phyloP scores from a whole-genome alignment of 2,113 vertebrate species.

The Oncorhynchus gorbuscha region DNA sequence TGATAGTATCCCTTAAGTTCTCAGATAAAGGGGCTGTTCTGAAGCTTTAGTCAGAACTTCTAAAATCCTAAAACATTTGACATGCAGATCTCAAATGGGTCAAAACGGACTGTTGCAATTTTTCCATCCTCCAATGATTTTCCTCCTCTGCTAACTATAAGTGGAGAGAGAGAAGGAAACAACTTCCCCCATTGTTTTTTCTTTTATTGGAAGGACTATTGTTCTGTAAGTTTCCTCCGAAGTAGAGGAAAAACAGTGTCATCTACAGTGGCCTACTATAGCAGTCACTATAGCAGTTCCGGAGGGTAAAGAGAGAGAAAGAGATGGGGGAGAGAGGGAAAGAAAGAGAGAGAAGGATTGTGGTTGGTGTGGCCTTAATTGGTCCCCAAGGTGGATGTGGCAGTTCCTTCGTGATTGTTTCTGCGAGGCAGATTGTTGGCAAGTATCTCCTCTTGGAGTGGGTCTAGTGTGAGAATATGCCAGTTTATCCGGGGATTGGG shows the following conservation, averaged over 20 bases:
- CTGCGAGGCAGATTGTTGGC: conserved; percentile 45
- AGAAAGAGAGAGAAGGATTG: conserved; percentile 17
- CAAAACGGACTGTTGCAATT: neutral
- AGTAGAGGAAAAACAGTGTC: too few relatives aligned
- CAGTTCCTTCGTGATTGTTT: conserved; percentile 48
- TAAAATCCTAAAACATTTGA: neutral
- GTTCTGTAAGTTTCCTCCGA: conserved; percentile 27
- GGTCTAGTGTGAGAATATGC: conserved; percentile 54
- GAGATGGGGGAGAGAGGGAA: neutral
- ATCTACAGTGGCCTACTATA: too few relatives aligned
- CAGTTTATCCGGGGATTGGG: conserved; percentile 56
- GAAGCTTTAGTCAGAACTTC: neutral
- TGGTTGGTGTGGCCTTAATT: conserved; percentile 43
- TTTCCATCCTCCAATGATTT: neutral
- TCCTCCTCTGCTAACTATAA: conserved; percentile 26
- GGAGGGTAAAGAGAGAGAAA: conserved; percentile 4
- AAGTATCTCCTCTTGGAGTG: conserved; percentile 39
- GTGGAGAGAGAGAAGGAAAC: conserved; percentile 3
- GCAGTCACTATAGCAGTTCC: neutral
- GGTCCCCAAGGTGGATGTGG: conserved; percentile 43
- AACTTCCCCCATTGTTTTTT: conserved; percentile 8
- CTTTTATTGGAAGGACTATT: conserved; percentile 15
- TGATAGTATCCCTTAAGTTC: conserved; percentile 7
- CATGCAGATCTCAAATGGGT: neutral
- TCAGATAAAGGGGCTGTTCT: neutral